Base-by-base conservation (phyloP, 2,888 invertebrate species). In the Thereva nobilitata region DNA sequence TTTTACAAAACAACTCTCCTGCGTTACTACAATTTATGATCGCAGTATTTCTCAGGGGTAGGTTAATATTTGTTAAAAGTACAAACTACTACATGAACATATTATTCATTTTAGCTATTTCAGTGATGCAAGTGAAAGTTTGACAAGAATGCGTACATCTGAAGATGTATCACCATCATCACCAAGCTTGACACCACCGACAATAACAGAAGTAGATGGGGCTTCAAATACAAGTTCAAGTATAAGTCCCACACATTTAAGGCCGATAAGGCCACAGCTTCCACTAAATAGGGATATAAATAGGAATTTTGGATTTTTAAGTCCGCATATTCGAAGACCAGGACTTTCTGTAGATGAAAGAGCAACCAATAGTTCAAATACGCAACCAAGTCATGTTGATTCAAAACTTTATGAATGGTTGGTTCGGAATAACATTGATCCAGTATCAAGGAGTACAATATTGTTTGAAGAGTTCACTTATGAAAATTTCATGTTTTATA, bases 391-490 rank as follows among this genome's bases (percentile, higher is more conserved):
- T 4, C 80, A 78, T 66, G 73, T 83, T 73, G 87, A 88, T 75
- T 78, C 81, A 41, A 83, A 84, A 72, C 80, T 95, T 45, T 84
- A 87, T 0, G 84, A 86, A 42, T 96, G 95, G 94, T 80, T 93
- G 53, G 78, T 84, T 49, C 83, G 86, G 3, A 83, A 91, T 57
- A 86, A 87, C 2, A 82, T 95, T 49, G 90, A 92, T 73, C 83
- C 86, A 12, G 79, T 82, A 23, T 88, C 90, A 5, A 86, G 89
- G 64, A 84, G 84, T 52, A 86, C 86, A 75, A 87, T 95, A 72
- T 78, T 88, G 3, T 80, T 83, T 35, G 92, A 95, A 78, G 89
- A 90, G 71, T 96, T 90, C 78, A 87, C 89, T 0, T 85, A 93
- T 70, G 85, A 88, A 38, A 95, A 96, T 79, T 82, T 97, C 61